These are phyloP conservation scores for Blastobasis adustella DNA, from an alignment of 2,888 invertebrate genomes.

Conservation along the genomic window DNA sequence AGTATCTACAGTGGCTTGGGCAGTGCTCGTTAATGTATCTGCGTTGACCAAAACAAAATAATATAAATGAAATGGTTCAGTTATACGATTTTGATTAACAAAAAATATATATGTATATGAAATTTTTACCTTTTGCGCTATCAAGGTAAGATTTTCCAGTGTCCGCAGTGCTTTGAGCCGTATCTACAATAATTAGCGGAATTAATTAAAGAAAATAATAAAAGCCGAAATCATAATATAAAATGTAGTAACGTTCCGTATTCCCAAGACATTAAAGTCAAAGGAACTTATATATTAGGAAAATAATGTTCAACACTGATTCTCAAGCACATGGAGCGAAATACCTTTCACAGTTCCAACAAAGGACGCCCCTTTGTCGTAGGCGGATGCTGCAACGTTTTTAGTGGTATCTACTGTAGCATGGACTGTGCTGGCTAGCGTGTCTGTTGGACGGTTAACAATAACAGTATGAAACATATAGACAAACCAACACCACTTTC, in stretches of 20 bases:
- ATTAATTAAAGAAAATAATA: constrained; percentile 5
- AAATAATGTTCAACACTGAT: no score
- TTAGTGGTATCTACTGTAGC: constrained; percentile 38
- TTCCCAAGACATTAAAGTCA: no score
- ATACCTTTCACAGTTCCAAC: constrained; percentile 33
- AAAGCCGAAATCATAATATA: constrained; percentile 16
- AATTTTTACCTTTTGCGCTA: constrained; percentile 45
- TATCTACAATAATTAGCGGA: constrained; percentile 40
- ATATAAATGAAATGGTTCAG: neutral
- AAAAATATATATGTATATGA: neutral
- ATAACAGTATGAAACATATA: constrained; percentile 5
- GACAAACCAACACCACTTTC: neutral
- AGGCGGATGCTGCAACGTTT: constrained; percentile 33
- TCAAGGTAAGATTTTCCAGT: constrained; percentile 43
- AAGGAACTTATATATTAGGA: no score
- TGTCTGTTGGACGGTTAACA: constrained; percentile 23
- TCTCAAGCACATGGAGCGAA: neutral
- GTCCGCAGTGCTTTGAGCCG: constrained; percentile 37
- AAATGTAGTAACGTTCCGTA: constrained; percentile 40
- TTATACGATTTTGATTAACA: neutral
- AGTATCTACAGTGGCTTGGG: constrained; percentile 26
- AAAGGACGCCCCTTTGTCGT: constrained; percentile 31
- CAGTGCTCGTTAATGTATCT: constrained; percentile 26
- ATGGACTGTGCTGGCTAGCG: constrained; percentile 29
- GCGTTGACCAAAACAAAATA: constrained; percentile 11